These are phyloP conservation scores for Drosophila aff. DNA, from an alignment of 1,140 invertebrate species.

Conservation along the genomic window DNA sequence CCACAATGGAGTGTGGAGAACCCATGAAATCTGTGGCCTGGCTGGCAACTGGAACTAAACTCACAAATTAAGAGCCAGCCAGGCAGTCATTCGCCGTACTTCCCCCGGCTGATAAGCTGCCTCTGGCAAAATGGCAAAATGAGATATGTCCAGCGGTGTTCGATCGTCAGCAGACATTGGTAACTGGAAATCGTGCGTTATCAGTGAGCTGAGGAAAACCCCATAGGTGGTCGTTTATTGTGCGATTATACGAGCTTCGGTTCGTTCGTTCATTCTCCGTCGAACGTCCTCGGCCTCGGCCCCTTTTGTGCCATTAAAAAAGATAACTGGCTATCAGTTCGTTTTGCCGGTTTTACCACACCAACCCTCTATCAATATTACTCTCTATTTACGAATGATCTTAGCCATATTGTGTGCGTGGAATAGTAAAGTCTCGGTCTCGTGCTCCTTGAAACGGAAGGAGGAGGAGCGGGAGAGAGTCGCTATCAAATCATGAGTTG, in stretches of 20 bases:
- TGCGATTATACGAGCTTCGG: conserved; percentile 42
- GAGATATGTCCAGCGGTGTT: conserved; percentile 50
- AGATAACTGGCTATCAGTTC: conserved; percentile 44
- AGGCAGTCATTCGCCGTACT: conserved; percentile 32
- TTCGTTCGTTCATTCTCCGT: background rate
- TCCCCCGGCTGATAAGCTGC: conserved; percentile 46
- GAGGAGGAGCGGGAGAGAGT: background rate
- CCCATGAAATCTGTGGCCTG: conserved; percentile 35
- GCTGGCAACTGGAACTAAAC: conserved; percentile 29
- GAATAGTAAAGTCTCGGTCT: conserved; percentile 21
- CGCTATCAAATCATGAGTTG: conserved; percentile 14
- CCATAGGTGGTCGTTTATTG: conserved; percentile 74
- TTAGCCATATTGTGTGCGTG: conserved; percentile 15
- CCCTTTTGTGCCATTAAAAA: conserved; percentile 14
- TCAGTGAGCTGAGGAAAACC: conserved; percentile 61
- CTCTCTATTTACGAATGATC: conserved; percentile 31
- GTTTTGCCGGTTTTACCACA: conserved; percentile 31
- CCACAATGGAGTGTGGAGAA: background rate
- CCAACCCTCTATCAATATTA: background rate
- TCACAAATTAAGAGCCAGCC: conserved; percentile 20
- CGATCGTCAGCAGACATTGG: conserved; percentile 50
- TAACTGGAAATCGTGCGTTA: conserved; percentile 55
- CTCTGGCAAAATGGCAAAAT: conserved; percentile 11
- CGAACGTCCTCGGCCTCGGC: conserved; percentile 13
- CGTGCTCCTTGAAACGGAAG: conserved; percentile 13